Evolutionary conservation across 2,888 invertebrate species (phyloP), one percentile per base, ranked within the genome.

Genomic region (Acanthosepion pharaonis): DNA sequence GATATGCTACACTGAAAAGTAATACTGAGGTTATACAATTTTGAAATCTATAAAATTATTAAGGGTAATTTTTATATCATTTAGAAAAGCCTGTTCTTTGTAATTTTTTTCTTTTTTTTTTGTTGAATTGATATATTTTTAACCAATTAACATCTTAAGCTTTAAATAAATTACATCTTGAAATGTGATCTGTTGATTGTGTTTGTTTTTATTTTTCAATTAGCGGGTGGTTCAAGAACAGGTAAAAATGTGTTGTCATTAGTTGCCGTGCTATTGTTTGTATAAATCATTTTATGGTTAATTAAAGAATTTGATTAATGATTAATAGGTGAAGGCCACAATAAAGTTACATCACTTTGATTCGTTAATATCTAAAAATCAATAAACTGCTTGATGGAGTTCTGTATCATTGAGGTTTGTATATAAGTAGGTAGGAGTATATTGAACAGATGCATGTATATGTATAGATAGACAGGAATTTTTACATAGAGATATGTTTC

Each of bases 241-340:
- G 64, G 78, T 78, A 11, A 78, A 28, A 78, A 78, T 6, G 8
- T 20, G 8, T 20, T 59, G 33, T 78, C 15, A 78, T 78, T 23
- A n/a, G 11, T n/a, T 78, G 78, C 78, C 33, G 78, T 9, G 18
- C 15, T 11, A n/a, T n/a, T 78, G n/a, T 78, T 78, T 78, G 33
- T 33, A 33, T 78, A n/a, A 78, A 3, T n/a, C 5, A n/a, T 78
- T 78, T 78, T 11, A n/a, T 78, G 11, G 11, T n/a, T 78, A n/a
- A 33, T 33, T 78, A 33, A 78, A 78, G n/a, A 78, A 78, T 78
- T 78, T 33, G 33, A 78, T 78, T 78, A 78, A n/a, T 78, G n/a
- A 78, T 78, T 78, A 78, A 78, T n/a, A 78, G 78, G 78, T 78
- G 78, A 78, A 78, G 78, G 78, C 33, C 78, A 78, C n/a, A 78